phyloP scores from a whole-genome alignment of 2,888 invertebrate species.

The Pharmacophagus antenor region DNA sequence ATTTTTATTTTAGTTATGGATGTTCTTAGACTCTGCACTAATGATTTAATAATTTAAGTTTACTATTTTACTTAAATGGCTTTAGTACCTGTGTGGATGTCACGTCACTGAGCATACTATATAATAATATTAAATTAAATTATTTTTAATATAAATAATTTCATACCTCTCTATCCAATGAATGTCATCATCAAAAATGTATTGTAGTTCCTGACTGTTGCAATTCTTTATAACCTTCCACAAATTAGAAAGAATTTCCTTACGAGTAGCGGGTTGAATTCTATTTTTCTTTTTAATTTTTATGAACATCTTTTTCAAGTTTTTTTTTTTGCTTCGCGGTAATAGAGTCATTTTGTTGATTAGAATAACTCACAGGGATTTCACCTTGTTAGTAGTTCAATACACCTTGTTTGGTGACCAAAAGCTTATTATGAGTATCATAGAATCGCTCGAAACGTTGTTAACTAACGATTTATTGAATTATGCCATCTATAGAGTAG shows the following conservation, averaged over 20 bases:
- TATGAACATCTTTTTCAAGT: neutral
- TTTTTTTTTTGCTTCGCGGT: neutral
- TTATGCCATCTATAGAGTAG: conserved; percentile 2
- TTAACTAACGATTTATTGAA: conserved; percentile 12
- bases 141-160: neutral
- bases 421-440: conserved; percentile 6
- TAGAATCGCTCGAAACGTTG: neutral
- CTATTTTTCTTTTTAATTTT: neutral
- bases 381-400: too few relatives aligned
- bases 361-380: neutral
- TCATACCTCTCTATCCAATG: conserved; percentile 6
- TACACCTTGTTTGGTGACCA: conserved; percentile 1
- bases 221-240: neutral
- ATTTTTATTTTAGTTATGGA: too few relatives aligned
- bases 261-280: neutral
- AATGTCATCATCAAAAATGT: conserved; percentile 1
- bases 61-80: too few relatives aligned
- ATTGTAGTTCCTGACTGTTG: neutral
- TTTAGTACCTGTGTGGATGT: too few relatives aligned
- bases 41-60: too few relatives aligned
- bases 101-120: too few relatives aligned
- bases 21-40: too few relatives aligned
- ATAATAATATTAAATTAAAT: neutral
- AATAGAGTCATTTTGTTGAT: neutral
- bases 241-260: neutral